phyloP scores from a whole-genome alignment of 2,888 invertebrate species.

The Elmis aenea region DNA sequence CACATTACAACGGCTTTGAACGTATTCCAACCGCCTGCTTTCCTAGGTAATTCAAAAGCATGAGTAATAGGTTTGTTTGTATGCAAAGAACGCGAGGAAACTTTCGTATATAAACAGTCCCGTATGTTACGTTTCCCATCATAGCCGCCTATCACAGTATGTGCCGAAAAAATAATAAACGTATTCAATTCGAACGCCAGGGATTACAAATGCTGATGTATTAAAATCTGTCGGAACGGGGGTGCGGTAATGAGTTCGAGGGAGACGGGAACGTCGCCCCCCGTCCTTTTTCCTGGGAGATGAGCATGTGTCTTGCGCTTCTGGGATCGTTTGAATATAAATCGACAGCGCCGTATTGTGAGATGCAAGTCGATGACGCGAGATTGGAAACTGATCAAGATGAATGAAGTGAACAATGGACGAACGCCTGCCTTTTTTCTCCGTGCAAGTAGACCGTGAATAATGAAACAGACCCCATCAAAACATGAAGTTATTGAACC shows the following conservation, averaged over 20 bases:
- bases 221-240: slow-evolving; percentile 7
- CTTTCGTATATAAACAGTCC: slow-evolving; percentile 12
- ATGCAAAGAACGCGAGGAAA: slow-evolving; percentile 8
- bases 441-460: slow-evolving; percentile 23
- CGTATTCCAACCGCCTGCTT: slow-evolving; percentile 8
- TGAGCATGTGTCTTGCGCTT: slow-evolving; percentile 17
- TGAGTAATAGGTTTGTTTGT: slow-evolving; percentile 15
- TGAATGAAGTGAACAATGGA: slow-evolving; percentile 36
- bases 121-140: slow-evolving; percentile 13
- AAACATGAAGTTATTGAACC: slow-evolving; percentile 17
- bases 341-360: slow-evolving; percentile 26
- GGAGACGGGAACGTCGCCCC: slow-evolving; percentile 1
- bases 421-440: slow-evolving; percentile 11
- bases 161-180: slow-evolving; percentile 7
- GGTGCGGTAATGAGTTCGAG: neutral
- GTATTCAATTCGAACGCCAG: slow-evolving; percentile 7
- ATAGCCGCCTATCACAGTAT: too few species aligned
- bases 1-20: too few species aligned
- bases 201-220: slow-evolving; percentile 8
- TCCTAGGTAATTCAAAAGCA: slow-evolving; percentile 12
- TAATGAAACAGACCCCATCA: slow-evolving; percentile 29
- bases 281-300: slow-evolving; percentile 7
- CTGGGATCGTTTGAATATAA: slow-evolving; percentile 30
- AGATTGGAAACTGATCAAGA: slow-evolving; percentile 42
- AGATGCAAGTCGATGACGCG: slow-evolving; percentile 14